These are phyloP conservation scores for Hydrochoerus hydrochaeris DNA, from an alignment of 2,113 vertebrate species.

Conservation along the genomic window DNA sequence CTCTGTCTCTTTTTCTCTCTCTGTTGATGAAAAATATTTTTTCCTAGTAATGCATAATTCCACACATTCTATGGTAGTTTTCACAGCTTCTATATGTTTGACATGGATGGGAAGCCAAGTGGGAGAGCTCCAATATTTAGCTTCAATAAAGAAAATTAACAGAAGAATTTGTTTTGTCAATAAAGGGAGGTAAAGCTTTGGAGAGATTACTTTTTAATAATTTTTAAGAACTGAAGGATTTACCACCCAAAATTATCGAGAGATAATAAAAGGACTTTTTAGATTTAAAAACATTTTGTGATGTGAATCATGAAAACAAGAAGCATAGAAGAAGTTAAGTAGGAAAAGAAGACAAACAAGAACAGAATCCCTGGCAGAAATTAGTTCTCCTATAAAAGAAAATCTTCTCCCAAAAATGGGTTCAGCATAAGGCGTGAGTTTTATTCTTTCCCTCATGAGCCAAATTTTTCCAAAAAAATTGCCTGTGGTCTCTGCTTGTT, in stretches of 20 bases:
- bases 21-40: slow-evolving; percentile 83
- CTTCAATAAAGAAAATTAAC: slow-evolving; percentile 40
- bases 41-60: slow-evolving; percentile 65
- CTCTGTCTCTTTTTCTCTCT: background rate
- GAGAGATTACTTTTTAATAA: background rate
- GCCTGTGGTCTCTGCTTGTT: background rate
- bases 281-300: slow-evolving; percentile 1
- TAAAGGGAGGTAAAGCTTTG: slow-evolving; percentile 18
- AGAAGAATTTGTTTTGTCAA: background rate
- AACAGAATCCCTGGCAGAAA: background rate
- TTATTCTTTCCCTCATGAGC: background rate
- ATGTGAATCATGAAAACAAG: background rate
- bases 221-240: background rate
- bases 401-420: background rate
- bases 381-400: background rate
- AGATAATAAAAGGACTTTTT: background rate
- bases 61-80: slow-evolving; percentile 74
- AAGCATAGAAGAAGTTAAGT: background rate
- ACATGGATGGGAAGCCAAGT: slow-evolving; percentile 68
- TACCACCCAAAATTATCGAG: background rate
- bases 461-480: background rate
- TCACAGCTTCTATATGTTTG: slow-evolving; percentile 81
- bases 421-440: background rate
- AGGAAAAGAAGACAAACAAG: background rate
- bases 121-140: slow-evolving; percentile 62